Evolutionary conservation across 35 echinoderm and acorn worm genomes (phyloP), one percentile per base, ranked within the genome.

Genomic region (Stichopus chloronotus): DNA sequence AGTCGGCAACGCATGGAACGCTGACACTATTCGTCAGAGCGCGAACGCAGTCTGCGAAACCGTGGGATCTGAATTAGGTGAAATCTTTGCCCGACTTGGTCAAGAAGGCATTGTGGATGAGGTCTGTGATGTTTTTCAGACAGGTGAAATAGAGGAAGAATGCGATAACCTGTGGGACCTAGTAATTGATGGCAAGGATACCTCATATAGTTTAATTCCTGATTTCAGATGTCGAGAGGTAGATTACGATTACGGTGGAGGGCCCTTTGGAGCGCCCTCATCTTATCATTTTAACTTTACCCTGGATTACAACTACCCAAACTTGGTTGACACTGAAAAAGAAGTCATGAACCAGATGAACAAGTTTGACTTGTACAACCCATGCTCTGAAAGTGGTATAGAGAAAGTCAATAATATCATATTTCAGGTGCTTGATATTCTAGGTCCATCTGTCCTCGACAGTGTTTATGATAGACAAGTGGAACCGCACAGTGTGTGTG

Each of bases 401-500:
- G 8, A 69, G 60, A 89, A 89, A 63, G 13, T 89, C 57, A 89
- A 89, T 43, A 89, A 89, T 30, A 74, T 89, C 21, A 8, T 89
- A 1, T 89, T 89, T 72, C 59, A 59, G 9, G 4, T 71, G 30
- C 17, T 55, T 9, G 87, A 89, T 25, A 71, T 59, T 59, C 25
- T 89, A 5, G 87, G 87, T 89, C 87, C 87, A 55, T 89, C 87
- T 8, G 22, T 71, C 11, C 71, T 71, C 6, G 19, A 58, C 59
- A 89, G 9, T 52, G 8, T 72, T 55, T 56, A n/a, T 52, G 4
- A 24, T 0, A 8, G 61, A 55, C 23, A 83, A 57, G n/a, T 74
- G n/a, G 25, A 83, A 17, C 57, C 61, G 5, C 30, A 89, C 61
- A 89, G 87, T 53, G 19, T 72, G 7, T 89, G 87, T 53, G 25